These are phyloP conservation scores for Hylia prasina DNA, from an alignment of 2,113 vertebrate genomes.

Conservation along the genomic window DNA sequence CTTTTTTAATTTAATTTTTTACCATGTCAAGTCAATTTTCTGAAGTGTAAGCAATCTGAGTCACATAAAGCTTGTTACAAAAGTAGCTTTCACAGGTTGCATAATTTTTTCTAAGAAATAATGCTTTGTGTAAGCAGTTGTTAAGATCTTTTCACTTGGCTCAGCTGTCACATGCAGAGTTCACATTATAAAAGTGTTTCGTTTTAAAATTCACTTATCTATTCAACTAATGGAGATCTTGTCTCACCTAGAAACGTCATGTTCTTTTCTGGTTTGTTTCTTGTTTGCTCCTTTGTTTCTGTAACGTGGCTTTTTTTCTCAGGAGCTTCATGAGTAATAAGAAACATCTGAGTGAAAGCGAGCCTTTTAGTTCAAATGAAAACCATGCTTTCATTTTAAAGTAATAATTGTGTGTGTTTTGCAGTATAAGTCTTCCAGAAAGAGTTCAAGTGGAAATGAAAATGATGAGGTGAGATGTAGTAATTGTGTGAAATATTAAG, in stretches of 20 bases:
- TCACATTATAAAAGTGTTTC: background rate
- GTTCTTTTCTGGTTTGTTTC: background rate
- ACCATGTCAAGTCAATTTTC: background rate
- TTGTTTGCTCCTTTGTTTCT: background rate
- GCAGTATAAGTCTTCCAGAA: conserved; percentile 83
- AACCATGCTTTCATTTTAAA: background rate
- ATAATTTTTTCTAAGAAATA: background rate
- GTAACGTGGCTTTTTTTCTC: background rate
- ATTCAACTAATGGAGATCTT: background rate
- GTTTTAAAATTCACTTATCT: background rate
- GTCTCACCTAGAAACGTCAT: background rate
- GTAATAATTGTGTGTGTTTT: conserved; percentile 65
- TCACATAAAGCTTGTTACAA: background rate
- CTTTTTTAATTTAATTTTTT: background rate
- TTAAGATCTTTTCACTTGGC: background rate
- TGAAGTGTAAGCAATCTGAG: background rate
- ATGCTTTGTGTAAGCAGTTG: background rate
- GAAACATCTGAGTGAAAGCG: background rate
- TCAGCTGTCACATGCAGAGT: background rate
- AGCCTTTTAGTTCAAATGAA: background rate
- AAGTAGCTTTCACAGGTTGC: background rate
- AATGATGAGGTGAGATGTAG: conserved; percentile 84
- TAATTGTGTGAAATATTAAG: background rate
- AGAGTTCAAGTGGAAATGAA: conserved; percentile 85
- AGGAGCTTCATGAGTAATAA: background rate